Base-by-base conservation (phyloP, 2,113 vertebrate species). In the Gavialis gangeticus region DNA sequence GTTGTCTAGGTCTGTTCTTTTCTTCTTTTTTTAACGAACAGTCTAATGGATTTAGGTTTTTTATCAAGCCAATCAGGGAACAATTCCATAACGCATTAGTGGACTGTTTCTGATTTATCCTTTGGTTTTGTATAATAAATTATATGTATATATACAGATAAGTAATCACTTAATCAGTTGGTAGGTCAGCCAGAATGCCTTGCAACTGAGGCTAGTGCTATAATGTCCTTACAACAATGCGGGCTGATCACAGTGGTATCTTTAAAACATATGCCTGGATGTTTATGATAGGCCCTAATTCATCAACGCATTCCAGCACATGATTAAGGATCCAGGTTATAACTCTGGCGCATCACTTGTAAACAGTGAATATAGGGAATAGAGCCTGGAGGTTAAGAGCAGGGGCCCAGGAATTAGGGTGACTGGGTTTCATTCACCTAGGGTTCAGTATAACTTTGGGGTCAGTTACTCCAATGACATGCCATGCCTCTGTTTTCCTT, bases 51-150 rank as follows among this genome's bases (percentile, higher is more conserved):
- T 1, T 27, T 89, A 8, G 10, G 12, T 3, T 64, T 82, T 69
- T 46, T 1, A 71, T 55, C 1, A 88, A 91, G 19, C 21, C 62
- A 89, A 93, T 87, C 30, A 73, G 87, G 71, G 93, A 91, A 59
- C 93, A 79, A 92, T 94, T 95, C 90, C 87, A 85, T 3, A 67
- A 18, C 1, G 0, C 1, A 19, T 85, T 87, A 79, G 10, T 76
- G 83, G 86, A 64, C 2, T 90, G 85, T 85, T 63, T 79, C 84
- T 93, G 86, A 88, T 37, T n/a, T 83, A 54, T 86, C 55, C 92
- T 93, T 87, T 28, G 85, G 25, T 54, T 96, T 79, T 54, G 87
- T 85, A 18, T 30, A 4, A 57, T 64, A 89, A 92, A 91, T 88
- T 19, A 46, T 46, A 46, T 46, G 46, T 46, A 46, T 46, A 46